Evolutionary conservation across 1,140 invertebrate species (phyloP).

Genomic region (Tyrophagus putrescentiae): DNA sequence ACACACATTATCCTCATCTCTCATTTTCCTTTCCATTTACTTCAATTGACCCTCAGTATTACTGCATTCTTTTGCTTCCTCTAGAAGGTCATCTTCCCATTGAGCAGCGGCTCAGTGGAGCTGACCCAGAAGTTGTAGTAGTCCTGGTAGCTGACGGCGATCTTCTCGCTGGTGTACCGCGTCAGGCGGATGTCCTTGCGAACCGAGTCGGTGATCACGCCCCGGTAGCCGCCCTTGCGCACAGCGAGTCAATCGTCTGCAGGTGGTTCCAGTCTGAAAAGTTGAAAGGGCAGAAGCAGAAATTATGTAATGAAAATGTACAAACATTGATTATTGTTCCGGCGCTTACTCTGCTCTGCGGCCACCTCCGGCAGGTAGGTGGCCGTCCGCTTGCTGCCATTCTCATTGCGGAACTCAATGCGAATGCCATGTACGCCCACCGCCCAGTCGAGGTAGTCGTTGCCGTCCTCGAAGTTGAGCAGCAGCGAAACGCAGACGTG

Average conservation of each 20-base stretch:
- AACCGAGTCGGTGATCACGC: slow-evolving; percentile 66
- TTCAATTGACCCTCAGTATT: too few species aligned
- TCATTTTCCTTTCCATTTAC: too few species aligned
- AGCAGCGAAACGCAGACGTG: slow-evolving; percentile 92
- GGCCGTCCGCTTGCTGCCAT: slow-evolving; percentile 82
- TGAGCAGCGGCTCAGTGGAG: too few species aligned
- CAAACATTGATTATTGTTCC: background rate
- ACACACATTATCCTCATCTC: too few species aligned
- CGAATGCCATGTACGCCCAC: slow-evolving; percentile 91
- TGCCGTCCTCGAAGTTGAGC: slow-evolving; percentile 83
- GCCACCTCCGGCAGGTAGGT: slow-evolving; percentile 97
- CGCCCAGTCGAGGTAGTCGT: slow-evolving; percentile 90
- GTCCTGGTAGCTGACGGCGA: slow-evolving; percentile 64
- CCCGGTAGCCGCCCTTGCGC: slow-evolving; percentile 89
- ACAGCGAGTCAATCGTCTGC: slow-evolving; percentile 94
- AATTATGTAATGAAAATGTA: slow-evolving; percentile 3
- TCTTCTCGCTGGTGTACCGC: slow-evolving; percentile 79
- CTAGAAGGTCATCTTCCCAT: too few species aligned
- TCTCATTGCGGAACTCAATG: slow-evolving; percentile 92
- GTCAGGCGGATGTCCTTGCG: slow-evolving; percentile 77
- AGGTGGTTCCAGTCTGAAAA: slow-evolving; percentile 79
- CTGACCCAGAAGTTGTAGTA: slow-evolving; percentile 38
- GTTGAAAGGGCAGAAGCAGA: slow-evolving; percentile 12
- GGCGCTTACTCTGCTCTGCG: slow-evolving; percentile 61
- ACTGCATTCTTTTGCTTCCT: too few species aligned